These are phyloP conservation scores for Hucho hucho DNA, from an alignment of 2,113 vertebrate species.

Conservation along the genomic window DNA sequence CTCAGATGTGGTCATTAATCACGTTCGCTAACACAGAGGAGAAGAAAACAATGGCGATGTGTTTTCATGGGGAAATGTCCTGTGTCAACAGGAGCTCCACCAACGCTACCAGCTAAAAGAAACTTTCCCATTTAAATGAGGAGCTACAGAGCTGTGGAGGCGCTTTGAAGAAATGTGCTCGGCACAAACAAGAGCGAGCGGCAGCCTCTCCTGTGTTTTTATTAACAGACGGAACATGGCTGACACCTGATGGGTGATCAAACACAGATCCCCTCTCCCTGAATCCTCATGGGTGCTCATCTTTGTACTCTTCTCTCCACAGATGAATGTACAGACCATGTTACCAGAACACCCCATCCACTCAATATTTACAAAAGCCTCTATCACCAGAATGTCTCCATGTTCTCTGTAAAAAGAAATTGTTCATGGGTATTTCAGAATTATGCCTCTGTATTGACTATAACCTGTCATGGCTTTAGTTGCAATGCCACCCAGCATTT, in stretches of 20 bases:
- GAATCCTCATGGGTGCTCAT: constrained; percentile 69
- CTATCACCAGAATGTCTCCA: constrained; percentile 47
- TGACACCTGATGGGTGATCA: constrained; percentile 82
- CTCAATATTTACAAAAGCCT: constrained; percentile 73
- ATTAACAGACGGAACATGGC: constrained; percentile 68
- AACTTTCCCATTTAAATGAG: constrained; percentile 74
- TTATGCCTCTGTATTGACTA: constrained; percentile 51
- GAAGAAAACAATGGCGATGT: constrained; percentile 57
- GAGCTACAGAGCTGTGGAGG: constrained; percentile 68
- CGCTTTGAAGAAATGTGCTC: constrained; percentile 75
- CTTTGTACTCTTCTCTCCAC: constrained; percentile 67
- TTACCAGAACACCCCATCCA: constrained; percentile 64
- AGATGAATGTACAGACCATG: constrained; percentile 69
- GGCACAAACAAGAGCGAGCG: constrained; percentile 73
- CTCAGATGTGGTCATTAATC: constrained; percentile 73
- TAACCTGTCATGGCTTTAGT: constrained; percentile 42
- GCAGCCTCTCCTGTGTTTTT: constrained; percentile 75
- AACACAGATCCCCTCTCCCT: constrained; percentile 67
- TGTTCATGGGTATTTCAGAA: constrained; percentile 52
- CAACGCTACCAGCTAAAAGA: constrained; percentile 59
- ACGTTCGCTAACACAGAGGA: constrained; percentile 55
- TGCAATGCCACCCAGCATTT: constrained; percentile 45
- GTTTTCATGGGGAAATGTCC: constrained; percentile 63
- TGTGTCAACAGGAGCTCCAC: constrained; percentile 72
- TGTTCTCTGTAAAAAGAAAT: constrained; percentile 39